Base-by-base conservation (phyloP, 2,888 invertebrate genomes). In the Tubulanus polymorphus region DNA sequence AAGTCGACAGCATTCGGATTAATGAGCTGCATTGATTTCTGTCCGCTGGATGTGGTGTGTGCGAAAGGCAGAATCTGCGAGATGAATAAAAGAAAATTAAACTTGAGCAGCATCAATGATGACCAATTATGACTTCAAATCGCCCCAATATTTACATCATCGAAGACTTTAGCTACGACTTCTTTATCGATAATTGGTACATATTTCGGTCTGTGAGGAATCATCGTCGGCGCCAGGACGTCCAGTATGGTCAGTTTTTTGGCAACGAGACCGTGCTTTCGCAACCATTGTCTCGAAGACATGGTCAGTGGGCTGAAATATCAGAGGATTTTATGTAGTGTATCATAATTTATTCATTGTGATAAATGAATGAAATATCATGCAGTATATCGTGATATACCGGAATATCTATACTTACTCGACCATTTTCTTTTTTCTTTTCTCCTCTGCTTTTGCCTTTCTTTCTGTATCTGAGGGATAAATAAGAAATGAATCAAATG, bases 121-220 rank as follows among this genome's bases (percentile, higher is more conserved):
- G n/a, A n/a, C n/a, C n/a, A n/a, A n/a, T n/a, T n/a, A n/a, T n/a
- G n/a, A n/a, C n/a, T n/a, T n/a, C n/a, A n/a, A n/a, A n/a, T n/a
- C n/a, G n/a, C n/a, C n/a, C n/a, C n/a, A n/a, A n/a, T n/a, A n/a
- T 70, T 56, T 60, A 77, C 76, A 61, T 75, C 73, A 63, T 78
- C 75, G 66, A 77, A 76, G 1, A 78, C 76, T 53, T 74, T 75
- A 28, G 77, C 65, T 32, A 72, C 54, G 10, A 76, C 74, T 61
- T 72, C 65, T 57, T 73, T 75, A 64, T 76, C 70, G 15, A 78
- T 60, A 20, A 74, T 72, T 1, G 73, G 72, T 3, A 76, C 68
- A 62, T 77, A 74, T 60, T 71, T 75, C 48, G 75, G 64, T 49
- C 65, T 68, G 54, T 76, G 75, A 12, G 72, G 68, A 20, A 76